Percentiles rank a stretch among this genome's conserved stretches.
Conservation (phyloP, 2,888 invertebrate species). For the Pseudococcus longispinus region DNA sequence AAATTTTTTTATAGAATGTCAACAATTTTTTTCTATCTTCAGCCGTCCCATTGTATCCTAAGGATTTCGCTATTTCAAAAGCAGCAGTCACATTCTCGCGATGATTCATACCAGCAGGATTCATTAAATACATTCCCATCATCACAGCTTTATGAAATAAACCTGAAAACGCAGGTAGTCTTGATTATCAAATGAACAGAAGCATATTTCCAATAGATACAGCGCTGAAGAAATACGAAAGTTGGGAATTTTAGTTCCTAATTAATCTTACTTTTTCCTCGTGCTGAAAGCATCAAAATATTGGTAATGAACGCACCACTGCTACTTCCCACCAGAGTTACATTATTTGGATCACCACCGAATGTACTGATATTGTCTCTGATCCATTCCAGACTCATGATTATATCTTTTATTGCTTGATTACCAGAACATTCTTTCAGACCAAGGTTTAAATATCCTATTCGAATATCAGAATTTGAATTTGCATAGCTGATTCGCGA, state of each 20-base stretch:
- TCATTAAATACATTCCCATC: not conserved
- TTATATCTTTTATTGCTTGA: not conserved
- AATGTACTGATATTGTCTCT: not conserved
- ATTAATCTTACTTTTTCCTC: not conserved
- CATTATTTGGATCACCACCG: not conserved
- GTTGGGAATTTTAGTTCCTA: not conserved
- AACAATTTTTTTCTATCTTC: not conserved
- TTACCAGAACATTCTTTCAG: slow-evolving; percentile 20
- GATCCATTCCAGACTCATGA: not conserved
- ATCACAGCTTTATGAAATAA: not conserved
- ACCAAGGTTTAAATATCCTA: slow-evolving; percentile 16
- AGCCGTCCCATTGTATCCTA: not conserved
- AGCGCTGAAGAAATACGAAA: not conserved
- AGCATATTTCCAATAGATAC: not conserved
- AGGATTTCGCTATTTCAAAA: not conserved
- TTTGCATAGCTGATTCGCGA: too few relatives aligned
- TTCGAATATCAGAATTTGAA: too few relatives aligned
- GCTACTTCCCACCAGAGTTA: not conserved
- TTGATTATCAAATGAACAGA: not conserved
- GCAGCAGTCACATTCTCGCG: not conserved
- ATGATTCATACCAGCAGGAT: not conserved
- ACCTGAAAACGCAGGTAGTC: not conserved
- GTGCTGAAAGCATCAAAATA: not conserved
- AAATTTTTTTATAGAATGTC: not conserved
- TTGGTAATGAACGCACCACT: not conserved